Conservation (phyloP, 2,888 invertebrate species). For the Erebia epiphron region DNA sequence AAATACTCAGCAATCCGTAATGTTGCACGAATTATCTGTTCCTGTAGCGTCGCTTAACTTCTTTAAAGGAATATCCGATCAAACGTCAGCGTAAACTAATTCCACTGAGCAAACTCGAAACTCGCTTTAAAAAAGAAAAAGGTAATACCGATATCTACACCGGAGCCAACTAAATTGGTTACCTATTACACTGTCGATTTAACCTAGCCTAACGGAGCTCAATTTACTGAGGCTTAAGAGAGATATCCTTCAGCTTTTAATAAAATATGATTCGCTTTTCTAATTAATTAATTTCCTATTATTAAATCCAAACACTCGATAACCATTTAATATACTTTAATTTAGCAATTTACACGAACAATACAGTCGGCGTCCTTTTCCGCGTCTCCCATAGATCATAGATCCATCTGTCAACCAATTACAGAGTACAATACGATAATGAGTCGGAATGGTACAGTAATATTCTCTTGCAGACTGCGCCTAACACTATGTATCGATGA, state of each 20-base stretch:
- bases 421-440: too few species aligned
- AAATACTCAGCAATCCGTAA: conserved; percentile 55
- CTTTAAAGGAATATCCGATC: conserved; percentile 79
- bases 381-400: too few species aligned
- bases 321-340: too few species aligned
- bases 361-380: too few species aligned
- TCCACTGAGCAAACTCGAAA: conserved; percentile 75
- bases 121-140: conserved; percentile 64
- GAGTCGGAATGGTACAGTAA: too few species aligned
- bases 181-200: conserved; percentile 74
- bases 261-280: not conserved
- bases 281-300: conserved; percentile 6
- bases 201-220: conserved; percentile 42
- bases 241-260: not conserved
- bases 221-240: conserved; percentile 2
- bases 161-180: conserved; percentile 69
- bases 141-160: conserved; percentile 60
- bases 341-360: too few species aligned
- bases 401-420: too few species aligned
- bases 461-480: too few species aligned
- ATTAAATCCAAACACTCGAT: too few species aligned
- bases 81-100: conserved; percentile 80
- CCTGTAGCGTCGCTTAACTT: conserved; percentile 64
- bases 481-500: not conserved
- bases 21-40: conserved; percentile 59